Percentiles rank a stretch among this genome's conserved stretches.
Conservation (phyloP, 2,113 vertebrate species). For the Tragelaphus imberbis region DNA sequence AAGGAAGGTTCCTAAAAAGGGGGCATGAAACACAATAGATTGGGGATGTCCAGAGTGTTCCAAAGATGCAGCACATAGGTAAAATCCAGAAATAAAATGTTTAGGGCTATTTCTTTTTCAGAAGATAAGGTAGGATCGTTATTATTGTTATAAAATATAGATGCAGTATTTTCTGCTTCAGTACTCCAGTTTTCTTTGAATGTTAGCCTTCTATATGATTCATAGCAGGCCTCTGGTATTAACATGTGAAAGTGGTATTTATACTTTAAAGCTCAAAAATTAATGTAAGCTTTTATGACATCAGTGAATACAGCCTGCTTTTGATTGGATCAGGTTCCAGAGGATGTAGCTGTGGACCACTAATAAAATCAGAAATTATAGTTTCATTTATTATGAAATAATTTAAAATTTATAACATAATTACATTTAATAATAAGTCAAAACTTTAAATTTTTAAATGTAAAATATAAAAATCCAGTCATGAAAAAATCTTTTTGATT, state of each 20-base stretch:
- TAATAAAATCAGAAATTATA: neutral
- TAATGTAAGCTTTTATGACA: neutral
- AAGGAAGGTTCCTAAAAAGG: neutral
- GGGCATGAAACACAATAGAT: neutral
- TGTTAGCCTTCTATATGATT: neutral
- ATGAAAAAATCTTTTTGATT: neutral
- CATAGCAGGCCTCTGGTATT: neutral
- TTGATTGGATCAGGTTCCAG: neutral
- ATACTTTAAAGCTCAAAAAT: neutral
- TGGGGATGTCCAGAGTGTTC: neutral
- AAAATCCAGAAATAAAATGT: neutral
- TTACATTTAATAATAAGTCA: neutral
- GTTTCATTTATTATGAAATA: neutral
- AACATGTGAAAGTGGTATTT: neutral
- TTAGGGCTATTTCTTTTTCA: neutral
- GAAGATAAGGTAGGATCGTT: slow-evolving; percentile 4
- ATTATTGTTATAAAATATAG: slow-evolving; percentile 31
- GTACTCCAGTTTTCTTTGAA: neutral
- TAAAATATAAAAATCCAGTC: neutral
- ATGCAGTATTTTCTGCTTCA: neutral
- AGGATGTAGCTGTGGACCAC: neutral
- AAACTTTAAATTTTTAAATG: neutral
- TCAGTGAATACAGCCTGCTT: neutral
- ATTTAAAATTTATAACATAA: neutral
- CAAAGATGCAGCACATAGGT: neutral